phyloP scores from a whole-genome alignment of 1,140 invertebrate genomes.

The Drosophila pachea region DNA sequence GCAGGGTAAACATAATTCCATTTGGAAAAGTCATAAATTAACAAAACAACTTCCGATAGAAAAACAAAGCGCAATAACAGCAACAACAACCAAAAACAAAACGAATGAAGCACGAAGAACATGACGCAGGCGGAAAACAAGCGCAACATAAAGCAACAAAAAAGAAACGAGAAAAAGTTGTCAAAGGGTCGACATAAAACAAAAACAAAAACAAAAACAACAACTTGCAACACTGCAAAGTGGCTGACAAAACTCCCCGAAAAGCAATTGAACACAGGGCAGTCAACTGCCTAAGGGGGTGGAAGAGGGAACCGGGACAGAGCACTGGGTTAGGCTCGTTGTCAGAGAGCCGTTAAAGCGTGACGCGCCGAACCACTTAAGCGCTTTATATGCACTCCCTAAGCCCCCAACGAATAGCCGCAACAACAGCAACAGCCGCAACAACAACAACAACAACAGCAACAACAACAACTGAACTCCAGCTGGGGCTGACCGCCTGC shows the following conservation, averaged over 20 bases:
- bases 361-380: conserved; percentile 38
- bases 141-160: conserved; percentile 25
- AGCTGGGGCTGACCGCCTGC: conserved; percentile 46
- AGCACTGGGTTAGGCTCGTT: conserved; percentile 13
- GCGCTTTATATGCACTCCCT: conserved; percentile 25
- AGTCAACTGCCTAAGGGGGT: neutral
- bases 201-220: conserved; percentile 7
- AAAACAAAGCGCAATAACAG: conserved; percentile 26
- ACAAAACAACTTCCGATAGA: conserved; percentile 54
- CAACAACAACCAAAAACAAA: conserved; percentile 16
- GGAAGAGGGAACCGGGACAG: neutral
- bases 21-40: conserved; percentile 54
- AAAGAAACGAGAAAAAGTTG: conserved; percentile 7
- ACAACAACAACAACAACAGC: too few relatives aligned
- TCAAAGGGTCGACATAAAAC: conserved; percentile 43
- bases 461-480: neutral
- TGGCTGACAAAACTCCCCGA: conserved; percentile 14
- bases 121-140: conserved; percentile 10
- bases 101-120: conserved; percentile 46
- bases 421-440: too few relatives aligned
- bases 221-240: conserved; percentile 27
- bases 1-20: conserved; percentile 42
- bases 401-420: too few relatives aligned
- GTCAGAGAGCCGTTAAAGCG: conserved; percentile 41
- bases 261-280: conserved; percentile 25